Conservation (phyloP, 1,140 invertebrate genomes). For the Samia ricini region DNA sequence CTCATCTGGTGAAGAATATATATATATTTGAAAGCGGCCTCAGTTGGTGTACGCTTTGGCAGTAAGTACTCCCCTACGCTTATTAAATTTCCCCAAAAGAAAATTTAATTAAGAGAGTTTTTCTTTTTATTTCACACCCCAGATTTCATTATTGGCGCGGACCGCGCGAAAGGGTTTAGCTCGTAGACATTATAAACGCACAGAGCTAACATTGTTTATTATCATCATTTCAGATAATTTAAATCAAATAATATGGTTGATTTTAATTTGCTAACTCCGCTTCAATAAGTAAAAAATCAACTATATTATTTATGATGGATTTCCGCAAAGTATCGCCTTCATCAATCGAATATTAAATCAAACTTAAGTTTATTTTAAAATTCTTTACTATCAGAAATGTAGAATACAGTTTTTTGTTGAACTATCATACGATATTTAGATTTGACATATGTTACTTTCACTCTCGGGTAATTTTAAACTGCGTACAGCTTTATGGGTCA, state of each 20-base stretch:
- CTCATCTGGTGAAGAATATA: too few relatives aligned
- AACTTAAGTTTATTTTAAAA: not conserved
- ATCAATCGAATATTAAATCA: not conserved
- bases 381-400: not conserved
- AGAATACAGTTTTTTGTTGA: too few relatives aligned
- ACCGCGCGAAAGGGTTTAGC: conserved; percentile 59
- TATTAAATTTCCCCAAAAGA: conserved; percentile 74
- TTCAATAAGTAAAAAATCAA: too few relatives aligned
- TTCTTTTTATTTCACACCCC: conserved; percentile 74
- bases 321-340: too few relatives aligned
- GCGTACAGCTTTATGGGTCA: too few relatives aligned
- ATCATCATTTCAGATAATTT: too few relatives aligned
- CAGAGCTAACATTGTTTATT: conserved; percentile 24
- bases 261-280: too few relatives aligned
- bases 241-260: too few relatives aligned
- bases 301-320: too few relatives aligned
- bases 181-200: conserved; percentile 31
- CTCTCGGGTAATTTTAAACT: too few relatives aligned
- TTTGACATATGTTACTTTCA: too few relatives aligned
- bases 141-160: conserved; percentile 70
- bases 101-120: conserved; percentile 76
- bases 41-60: conserved; percentile 16
- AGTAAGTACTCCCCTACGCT: conserved; percentile 43
- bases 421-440: too few relatives aligned
- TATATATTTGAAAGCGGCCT: not conserved